Evolutionary conservation across 2,797 vertebrate species (phyloP).

Genomic region (Gadopsis bispinosus): DNA sequence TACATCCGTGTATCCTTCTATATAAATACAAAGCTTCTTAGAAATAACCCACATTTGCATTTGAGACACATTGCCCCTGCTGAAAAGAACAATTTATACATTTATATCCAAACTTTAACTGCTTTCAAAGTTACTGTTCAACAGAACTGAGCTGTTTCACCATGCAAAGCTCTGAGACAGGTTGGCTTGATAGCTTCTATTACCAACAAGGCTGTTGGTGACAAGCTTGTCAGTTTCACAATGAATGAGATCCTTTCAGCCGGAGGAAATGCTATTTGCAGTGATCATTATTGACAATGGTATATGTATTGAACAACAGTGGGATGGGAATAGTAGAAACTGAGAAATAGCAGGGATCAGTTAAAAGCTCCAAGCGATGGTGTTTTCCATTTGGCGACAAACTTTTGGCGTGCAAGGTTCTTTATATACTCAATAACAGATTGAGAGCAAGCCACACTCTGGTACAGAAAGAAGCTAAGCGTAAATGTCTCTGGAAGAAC

Average conservation of each 20-base stretch:
- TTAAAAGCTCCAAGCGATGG: slow-evolving; percentile 4
- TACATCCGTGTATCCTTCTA: slow-evolving; percentile 17
- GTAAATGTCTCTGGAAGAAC: not conserved
- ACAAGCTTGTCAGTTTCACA: slow-evolving; percentile 48
- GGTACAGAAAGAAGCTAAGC: not conserved
- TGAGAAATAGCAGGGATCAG: not conserved
- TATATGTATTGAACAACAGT: slow-evolving; percentile 4
- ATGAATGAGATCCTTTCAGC: slow-evolving; percentile 41
- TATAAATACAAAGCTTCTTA: slow-evolving; percentile 6
- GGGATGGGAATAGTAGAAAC: slow-evolving; percentile 6
- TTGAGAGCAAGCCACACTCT: not conserved
- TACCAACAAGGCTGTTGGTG: slow-evolving; percentile 34
- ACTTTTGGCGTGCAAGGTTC: not conserved
- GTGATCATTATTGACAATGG: slow-evolving; percentile 14
- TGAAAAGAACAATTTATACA: slow-evolving; percentile 31
- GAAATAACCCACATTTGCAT: not conserved
- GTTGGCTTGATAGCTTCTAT: slow-evolving; percentile 41
- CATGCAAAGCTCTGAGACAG: slow-evolving; percentile 26
- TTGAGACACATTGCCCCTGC: slow-evolving; percentile 4
- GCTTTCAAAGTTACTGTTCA: slow-evolving; percentile 21
- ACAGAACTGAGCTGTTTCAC: slow-evolving; percentile 18
- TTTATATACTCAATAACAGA: slow-evolving; percentile 11
- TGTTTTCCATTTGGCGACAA: slow-evolving; percentile 21
- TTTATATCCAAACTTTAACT: slow-evolving; percentile 29
- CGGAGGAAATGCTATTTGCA: slow-evolving; percentile 29